Conservation (phyloP, 2,888 invertebrate species). For the Omphaloscelis lunosa region DNA sequence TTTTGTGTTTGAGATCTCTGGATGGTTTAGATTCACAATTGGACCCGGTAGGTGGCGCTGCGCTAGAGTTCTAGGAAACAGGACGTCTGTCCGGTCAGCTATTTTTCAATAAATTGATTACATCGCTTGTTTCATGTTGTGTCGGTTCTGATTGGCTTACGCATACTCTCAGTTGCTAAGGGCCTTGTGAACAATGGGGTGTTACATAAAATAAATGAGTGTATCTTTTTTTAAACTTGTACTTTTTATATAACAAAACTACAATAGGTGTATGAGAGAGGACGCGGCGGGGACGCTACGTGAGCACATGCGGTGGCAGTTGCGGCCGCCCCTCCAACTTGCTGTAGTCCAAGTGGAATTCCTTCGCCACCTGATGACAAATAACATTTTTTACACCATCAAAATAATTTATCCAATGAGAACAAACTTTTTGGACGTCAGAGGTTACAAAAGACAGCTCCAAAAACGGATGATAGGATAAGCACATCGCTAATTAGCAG, state of each 20-base stretch:
- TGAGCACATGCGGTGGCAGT: constrained; percentile 92
- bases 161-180: neutral
- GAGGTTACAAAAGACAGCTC: neutral
- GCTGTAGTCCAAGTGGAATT: constrained; percentile 99
- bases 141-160: neutral
- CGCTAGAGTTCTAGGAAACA: no score
- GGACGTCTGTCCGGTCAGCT: no score
- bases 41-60: no score
- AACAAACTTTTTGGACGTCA: neutral
- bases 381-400: constrained; percentile 1
- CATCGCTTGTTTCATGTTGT: neutral
- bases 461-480: neutral
- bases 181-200: constrained; percentile 10
- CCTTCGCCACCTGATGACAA: constrained; percentile 94
- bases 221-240: constrained; percentile 83
- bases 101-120: neutral
- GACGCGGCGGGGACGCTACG: constrained; percentile 85
- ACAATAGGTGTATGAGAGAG: constrained; percentile 86
- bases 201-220: constrained; percentile 61
- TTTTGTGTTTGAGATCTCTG: no score
- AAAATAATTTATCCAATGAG: neutral
- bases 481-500: neutral
- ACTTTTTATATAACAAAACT: constrained; percentile 91
- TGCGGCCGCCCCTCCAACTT: constrained; percentile 98
- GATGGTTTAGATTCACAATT: no score